phyloP scores from a whole-genome alignment of 1,140 invertebrate genomes.

The Doryteuthis pealeii region DNA sequence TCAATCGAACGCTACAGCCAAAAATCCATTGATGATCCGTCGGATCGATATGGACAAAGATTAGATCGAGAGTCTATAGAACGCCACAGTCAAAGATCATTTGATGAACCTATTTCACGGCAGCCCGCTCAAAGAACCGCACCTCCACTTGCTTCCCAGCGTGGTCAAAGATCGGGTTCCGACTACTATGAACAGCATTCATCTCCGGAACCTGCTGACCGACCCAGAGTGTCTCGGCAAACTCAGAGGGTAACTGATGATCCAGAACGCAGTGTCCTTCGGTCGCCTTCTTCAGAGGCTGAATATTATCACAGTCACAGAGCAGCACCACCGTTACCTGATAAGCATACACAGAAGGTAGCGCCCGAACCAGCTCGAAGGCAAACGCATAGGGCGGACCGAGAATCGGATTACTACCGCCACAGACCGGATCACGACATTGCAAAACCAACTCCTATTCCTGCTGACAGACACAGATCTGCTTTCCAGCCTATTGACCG shows the following conservation, averaged over 20 bases:
- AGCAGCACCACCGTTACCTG: not conserved
- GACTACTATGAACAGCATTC: constrained; percentile 5
- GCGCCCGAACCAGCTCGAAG: not conserved
- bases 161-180: not conserved
- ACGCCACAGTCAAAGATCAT: not conserved
- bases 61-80: not conserved
- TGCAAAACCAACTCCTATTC: constrained; percentile 3
- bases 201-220: constrained; percentile 4
- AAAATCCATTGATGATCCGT: not conserved
- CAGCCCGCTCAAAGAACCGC: not conserved
- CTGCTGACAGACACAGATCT: constrained; percentile 4
- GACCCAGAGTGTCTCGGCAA: not conserved
- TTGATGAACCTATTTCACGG: not conserved
- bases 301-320: constrained; percentile 3
- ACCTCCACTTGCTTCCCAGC: not conserved
- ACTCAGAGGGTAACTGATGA: constrained; percentile 6
- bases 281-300: constrained; percentile 3
- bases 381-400: not conserved
- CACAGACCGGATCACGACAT: constrained; percentile 1
- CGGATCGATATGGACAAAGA: constrained; percentile 1
- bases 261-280: constrained; percentile 6
- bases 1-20: not conserved
- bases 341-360: constrained; percentile 2
- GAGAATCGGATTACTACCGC: constrained; percentile 5
- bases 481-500: constrained; percentile 3